A percentile compares a stretch with the other conserved stretches of the same genome.
phyloP scores from a whole-genome alignment of 1,140 invertebrate species.

The Notospermus geniculatus region DNA sequence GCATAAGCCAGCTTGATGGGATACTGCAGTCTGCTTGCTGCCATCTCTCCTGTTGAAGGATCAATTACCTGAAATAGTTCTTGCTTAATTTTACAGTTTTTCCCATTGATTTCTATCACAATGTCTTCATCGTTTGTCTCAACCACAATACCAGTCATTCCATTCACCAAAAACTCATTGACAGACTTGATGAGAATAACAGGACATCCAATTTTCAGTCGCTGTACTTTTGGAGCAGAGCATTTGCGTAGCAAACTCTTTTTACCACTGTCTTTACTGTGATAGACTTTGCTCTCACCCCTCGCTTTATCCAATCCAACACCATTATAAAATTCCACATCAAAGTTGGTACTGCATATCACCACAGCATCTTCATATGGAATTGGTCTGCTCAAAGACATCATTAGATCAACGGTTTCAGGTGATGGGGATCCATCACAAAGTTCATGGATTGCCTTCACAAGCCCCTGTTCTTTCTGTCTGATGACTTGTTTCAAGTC shows the following conservation, averaged over 20 bases:
- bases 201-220: constrained; percentile 7
- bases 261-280: background rate
- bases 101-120: background rate
- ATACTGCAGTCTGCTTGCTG: constrained; percentile 8
- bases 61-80: background rate
- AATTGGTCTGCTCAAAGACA: background rate
- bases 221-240: background rate
- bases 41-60: background rate
- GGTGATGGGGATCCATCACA: background rate
- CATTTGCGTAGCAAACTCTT: background rate
- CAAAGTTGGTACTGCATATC: background rate
- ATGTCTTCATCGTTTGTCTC: background rate
- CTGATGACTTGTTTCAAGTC: background rate
- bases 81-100: background rate
- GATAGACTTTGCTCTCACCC: constrained; percentile 1
- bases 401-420: background rate
- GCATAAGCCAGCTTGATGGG: constrained; percentile 21
- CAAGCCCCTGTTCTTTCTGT: background rate
- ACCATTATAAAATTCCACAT: background rate
- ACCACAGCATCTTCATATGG: background rate
- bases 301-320: background rate
- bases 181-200: background rate
- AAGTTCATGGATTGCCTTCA: background rate
- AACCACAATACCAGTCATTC: background rate
- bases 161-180: background rate